A percentile compares a stretch with the other conserved stretches of the same genome.
Evolutionary conservation across 2,888 invertebrate genomes (phyloP).

Genomic region (Hyalella azteca): DNA sequence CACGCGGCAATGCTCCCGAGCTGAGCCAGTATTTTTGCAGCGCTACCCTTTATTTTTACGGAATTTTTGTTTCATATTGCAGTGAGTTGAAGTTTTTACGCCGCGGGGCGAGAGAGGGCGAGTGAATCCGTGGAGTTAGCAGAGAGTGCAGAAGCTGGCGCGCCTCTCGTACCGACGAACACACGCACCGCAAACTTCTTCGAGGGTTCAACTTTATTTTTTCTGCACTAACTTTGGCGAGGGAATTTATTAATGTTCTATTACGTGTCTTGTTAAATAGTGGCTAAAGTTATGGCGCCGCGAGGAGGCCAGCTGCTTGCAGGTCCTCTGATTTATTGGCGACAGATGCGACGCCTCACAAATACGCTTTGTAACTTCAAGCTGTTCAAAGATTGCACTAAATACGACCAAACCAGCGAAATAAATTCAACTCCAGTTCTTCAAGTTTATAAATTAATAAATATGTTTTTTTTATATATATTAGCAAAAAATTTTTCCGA

Average conservation of each 20-base stretch:
- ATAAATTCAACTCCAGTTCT: too few relatives aligned
- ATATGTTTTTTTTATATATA: too few relatives aligned
- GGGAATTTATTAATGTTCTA: slow-evolving; percentile 38
- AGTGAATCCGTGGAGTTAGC: background rate
- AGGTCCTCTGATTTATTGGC: slow-evolving; percentile 34
- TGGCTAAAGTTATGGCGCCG: slow-evolving; percentile 19
- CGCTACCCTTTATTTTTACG: slow-evolving; percentile 23
- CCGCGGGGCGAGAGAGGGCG: slow-evolving; percentile 13
- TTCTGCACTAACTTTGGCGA: background rate
- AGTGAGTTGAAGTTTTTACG: slow-evolving; percentile 29
- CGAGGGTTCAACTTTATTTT: slow-evolving; percentile 32
- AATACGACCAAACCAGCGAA: too few relatives aligned
- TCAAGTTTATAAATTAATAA: too few relatives aligned
- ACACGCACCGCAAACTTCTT: slow-evolving; percentile 27
- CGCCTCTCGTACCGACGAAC: background rate
- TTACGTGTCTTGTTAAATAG: slow-evolving; percentile 37
- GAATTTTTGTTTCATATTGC: slow-evolving; percentile 26
- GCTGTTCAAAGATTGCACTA: background rate
- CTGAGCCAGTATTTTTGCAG: slow-evolving; percentile 20
- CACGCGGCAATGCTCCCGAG: slow-evolving; percentile 23
- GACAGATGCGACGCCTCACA: background rate
- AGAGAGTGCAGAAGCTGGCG: background rate
- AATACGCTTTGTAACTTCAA: background rate
- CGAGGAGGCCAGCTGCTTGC: slow-evolving; percentile 26
- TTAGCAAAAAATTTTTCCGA: too few relatives aligned